These are phyloP conservation scores for Temnopleurus reevesii DNA, from an alignment of 53 echinoderm and acorn worm species.

Conservation along the genomic window DNA sequence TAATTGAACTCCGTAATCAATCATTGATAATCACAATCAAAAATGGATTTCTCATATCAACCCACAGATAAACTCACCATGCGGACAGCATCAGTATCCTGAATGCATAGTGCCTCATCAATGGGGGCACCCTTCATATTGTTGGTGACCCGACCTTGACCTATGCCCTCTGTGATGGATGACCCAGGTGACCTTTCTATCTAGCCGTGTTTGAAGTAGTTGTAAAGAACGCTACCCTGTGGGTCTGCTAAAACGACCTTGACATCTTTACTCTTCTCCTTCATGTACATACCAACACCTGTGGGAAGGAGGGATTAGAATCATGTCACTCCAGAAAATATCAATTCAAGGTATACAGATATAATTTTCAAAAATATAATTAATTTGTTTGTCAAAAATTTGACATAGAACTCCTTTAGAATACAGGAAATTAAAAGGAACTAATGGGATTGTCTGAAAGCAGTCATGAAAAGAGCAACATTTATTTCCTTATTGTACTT, in stretches of 20 bases:
- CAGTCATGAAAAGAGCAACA: too few species aligned
- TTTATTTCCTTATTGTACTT: too few species aligned
- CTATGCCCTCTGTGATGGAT: conserved; percentile 98
- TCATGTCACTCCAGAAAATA: too few species aligned
- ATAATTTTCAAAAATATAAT: too few species aligned
- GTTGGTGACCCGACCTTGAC: conserved; percentile 91
- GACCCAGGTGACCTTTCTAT: conserved; percentile 81
- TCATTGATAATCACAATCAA: too few species aligned
- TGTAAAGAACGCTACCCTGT: conserved; percentile 94
- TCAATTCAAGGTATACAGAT: too few species aligned
- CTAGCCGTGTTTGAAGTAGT: conserved; percentile 90
- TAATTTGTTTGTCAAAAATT: too few species aligned
- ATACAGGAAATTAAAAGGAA: too few species aligned
- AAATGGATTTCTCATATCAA: too few species aligned
- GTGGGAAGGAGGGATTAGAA: background rate
- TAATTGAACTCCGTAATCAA: too few species aligned
- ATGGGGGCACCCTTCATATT: conserved; percentile 93
- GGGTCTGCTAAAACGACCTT: conserved; percentile 86
- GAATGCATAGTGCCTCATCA: conserved; percentile 79
- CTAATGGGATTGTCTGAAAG: too few species aligned
- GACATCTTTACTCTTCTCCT: conserved; percentile 82
- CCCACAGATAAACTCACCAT: conserved; percentile 79
- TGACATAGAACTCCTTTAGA: too few species aligned
- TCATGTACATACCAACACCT: conserved; percentile 89
- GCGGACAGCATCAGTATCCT: conserved; percentile 86